These are phyloP conservation scores for Chironomus tepperi DNA, from an alignment of 1,140 invertebrate genomes.

Conservation along the genomic window DNA sequence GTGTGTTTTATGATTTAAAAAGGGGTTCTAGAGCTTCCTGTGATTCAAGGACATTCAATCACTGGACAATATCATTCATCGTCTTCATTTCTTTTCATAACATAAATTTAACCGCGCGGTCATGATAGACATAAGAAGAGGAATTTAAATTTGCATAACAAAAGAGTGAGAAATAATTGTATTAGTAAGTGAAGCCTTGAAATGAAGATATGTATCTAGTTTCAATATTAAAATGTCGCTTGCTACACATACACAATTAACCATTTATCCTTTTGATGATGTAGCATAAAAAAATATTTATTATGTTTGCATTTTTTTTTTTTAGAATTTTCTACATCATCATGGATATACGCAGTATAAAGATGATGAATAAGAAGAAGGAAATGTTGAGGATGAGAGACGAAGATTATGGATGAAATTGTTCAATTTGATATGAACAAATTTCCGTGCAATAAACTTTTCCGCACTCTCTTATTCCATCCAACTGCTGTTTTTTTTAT, in stretches of 20 bases:
- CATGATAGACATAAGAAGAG: background rate
- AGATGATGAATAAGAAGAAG: too few species aligned
- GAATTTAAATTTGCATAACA: background rate
- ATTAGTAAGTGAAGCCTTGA: conserved; percentile 6
- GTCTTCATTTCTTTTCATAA: background rate
- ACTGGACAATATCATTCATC: conserved; percentile 12
- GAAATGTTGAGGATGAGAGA: too few species aligned
- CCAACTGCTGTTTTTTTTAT: background rate
- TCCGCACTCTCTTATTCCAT: background rate
- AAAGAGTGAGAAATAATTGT: conserved; percentile 9
- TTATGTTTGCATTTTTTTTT: background rate
- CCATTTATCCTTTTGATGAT: conserved; percentile 2
- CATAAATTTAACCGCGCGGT: too few species aligned
- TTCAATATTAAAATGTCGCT: background rate
- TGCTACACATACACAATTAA: background rate
- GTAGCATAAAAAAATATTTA: background rate
- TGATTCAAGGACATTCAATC: background rate
- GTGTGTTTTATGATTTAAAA: background rate
- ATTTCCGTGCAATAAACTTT: too few species aligned
- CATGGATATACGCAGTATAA: too few species aligned
- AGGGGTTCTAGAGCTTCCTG: background rate
- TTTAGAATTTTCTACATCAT: too few species aligned
- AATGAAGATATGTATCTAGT: conserved; percentile 2
- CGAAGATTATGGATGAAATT: too few species aligned
- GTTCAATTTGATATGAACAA: too few species aligned